Percentiles rank a stretch among this genome's conserved stretches.
These are phyloP conservation scores for Electrophaes corylata DNA, from an alignment of 2,888 invertebrate genomes.

Conservation along the genomic window DNA sequence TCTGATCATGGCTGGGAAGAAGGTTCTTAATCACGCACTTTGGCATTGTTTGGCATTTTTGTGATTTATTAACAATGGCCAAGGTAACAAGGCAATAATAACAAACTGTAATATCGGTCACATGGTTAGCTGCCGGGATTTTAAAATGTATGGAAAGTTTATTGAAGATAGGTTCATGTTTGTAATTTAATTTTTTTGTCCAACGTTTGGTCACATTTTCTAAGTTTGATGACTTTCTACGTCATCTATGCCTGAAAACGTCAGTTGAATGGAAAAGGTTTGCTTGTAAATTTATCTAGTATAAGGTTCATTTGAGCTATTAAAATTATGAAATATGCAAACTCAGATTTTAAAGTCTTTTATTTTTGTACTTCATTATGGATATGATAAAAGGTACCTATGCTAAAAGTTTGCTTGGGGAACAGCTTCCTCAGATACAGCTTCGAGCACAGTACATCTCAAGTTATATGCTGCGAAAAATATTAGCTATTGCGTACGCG, in stretches of 20 bases:
- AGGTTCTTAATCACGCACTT: neutral
- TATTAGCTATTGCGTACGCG: constrained; percentile 10
- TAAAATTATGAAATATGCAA: too few species aligned
- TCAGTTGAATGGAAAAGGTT: neutral
- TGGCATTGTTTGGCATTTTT: constrained; percentile 14
- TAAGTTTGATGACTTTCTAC: constrained; percentile 1
- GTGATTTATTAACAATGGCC: neutral
- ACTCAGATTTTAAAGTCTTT: too few species aligned
- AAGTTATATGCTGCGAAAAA: neutral
- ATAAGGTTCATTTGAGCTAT: too few species aligned
- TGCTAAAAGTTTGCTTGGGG: too few species aligned
- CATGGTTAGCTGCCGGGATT: neutral
- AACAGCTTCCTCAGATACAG: too few species aligned
- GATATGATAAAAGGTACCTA: too few species aligned
- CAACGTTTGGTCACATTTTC: constrained; percentile 22
- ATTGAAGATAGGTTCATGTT: constrained; percentile 13
- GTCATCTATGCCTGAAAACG: neutral
- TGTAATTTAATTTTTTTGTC: constrained; percentile 5
- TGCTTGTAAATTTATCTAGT: neutral
- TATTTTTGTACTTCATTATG: too few species aligned
- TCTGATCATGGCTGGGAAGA: neutral
- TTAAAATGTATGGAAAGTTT: neutral
- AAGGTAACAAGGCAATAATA: neutral
- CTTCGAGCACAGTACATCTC: neutral
- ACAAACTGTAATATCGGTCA: neutral